phyloP scores from a whole-genome alignment of 2,797 vertebrate genomes.

The Capromys pilorides region DNA sequence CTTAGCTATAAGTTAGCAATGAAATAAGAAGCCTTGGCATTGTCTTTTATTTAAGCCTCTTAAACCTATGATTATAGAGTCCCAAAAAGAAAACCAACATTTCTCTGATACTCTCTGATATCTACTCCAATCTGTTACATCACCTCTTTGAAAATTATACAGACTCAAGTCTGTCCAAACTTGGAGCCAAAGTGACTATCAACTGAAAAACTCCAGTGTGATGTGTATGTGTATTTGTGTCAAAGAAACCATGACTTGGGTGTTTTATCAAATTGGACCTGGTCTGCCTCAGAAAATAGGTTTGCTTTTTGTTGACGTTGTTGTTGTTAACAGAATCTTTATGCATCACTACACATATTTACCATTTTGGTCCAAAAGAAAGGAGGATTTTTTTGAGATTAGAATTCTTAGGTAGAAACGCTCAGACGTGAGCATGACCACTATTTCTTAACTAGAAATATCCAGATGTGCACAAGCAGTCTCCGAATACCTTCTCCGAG shows the following conservation, averaged over 20 bases:
- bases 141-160: slow-evolving; percentile 42
- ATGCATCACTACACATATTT: background rate
- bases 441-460: slow-evolving; percentile 10
- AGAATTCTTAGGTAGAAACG: slow-evolving; percentile 12
- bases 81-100: background rate
- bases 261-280: background rate
- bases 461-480: background rate
- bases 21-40: slow-evolving; percentile 33
- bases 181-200: slow-evolving; percentile 8
- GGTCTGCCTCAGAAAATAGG: slow-evolving; percentile 12
- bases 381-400: background rate
- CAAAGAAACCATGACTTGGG: slow-evolving; percentile 8
- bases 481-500: background rate
- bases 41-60: slow-evolving; percentile 42
- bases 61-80: background rate
- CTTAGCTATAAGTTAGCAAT: slow-evolving; percentile 51
- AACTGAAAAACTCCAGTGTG: background rate
- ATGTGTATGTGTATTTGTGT: background rate
- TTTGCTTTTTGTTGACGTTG: background rate
- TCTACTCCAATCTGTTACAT: slow-evolving; percentile 47
- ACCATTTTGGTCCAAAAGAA: slow-evolving; percentile 16
- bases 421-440: background rate
- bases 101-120: slow-evolving; percentile 25
- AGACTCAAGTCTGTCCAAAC: slow-evolving; percentile 10
- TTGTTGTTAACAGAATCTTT: background rate